A percentile compares a stretch with the other conserved stretches of the same genome.
Evolutionary conservation across 2,888 invertebrate genomes (phyloP).

Genomic region (Dynastes grantii): DNA sequence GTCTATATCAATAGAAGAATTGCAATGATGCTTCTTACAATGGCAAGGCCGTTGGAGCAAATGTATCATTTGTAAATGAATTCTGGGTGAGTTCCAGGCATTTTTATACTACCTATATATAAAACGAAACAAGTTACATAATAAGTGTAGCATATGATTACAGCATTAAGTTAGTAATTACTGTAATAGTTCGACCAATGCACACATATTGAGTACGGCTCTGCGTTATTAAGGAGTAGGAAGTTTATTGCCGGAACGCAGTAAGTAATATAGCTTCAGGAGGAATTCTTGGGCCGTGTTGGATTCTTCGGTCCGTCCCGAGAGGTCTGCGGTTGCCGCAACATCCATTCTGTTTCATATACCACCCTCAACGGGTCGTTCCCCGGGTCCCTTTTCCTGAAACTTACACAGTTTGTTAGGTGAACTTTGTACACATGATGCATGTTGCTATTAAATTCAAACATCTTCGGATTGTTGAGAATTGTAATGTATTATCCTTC

Average conservation of each 20-base stretch:
- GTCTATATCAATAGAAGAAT: no score
- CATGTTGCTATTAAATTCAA: conserved; percentile 71
- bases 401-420: conserved; percentile 66
- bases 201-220: conserved; percentile 35
- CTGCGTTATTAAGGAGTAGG: conserved; percentile 59
- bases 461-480: conserved; percentile 71
- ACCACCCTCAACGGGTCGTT: conserved; percentile 58
- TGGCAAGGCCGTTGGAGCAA: no score
- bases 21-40: no score
- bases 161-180: no score
- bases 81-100: no score
- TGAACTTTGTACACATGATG: conserved; percentile 70
- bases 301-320: conserved; percentile 67
- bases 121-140: no score
- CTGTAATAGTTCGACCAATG: no score
- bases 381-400: conserved; percentile 49
- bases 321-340: conserved; percentile 70
- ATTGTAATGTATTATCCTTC: conserved; percentile 71
- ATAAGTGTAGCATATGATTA: no score
- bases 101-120: no score
- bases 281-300: conserved; percentile 68
- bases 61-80: no score
- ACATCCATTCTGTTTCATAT: conserved; percentile 70
- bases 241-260: conserved; percentile 57
- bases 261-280: conserved; percentile 63